A percentile compares a stretch with the other conserved stretches of the same genome.
Evolutionary conservation across 1,140 invertebrate genomes (phyloP).

Genomic region (Aleiodes sp.): DNA sequence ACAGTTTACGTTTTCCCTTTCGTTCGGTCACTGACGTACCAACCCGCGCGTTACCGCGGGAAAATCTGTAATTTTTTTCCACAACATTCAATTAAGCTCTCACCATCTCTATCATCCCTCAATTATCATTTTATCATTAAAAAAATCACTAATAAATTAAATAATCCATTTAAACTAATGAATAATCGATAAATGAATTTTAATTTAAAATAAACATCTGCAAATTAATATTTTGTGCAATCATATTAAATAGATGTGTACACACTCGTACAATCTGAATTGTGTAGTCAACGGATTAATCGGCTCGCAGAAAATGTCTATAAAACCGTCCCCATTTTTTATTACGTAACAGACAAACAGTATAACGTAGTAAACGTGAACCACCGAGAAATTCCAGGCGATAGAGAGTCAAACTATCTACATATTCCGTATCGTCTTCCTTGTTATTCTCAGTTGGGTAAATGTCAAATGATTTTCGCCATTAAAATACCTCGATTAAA

Average conservation of each 20-base stretch:
- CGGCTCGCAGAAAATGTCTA: not conserved
- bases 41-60: not conserved
- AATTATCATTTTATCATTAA: too few species aligned
- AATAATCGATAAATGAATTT: too few species aligned
- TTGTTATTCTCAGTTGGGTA: not conserved
- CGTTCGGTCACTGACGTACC: conserved; percentile 23
- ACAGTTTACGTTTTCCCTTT: conserved; percentile 27
- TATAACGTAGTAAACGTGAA: conserved; percentile 1
- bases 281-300: too few species aligned
- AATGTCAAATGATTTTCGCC: too few species aligned
- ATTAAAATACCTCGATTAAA: too few species aligned
- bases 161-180: too few species aligned
- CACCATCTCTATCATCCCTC: not conserved
- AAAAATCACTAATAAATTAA: too few species aligned
- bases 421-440: not conserved
- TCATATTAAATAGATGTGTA: too few species aligned
- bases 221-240: too few species aligned
- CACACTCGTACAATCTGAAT: too few species aligned
- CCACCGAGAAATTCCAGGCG: not conserved
- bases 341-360: not conserved
- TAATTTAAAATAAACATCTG: too few species aligned
- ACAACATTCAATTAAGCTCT: not conserved
- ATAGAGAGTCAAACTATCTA: not conserved
- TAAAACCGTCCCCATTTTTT: conserved; percentile 9
- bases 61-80: not conserved